Percentiles rank a stretch among this genome's conserved stretches.
Conservation (phyloP, 2,113 vertebrate genomes). For the Myodes glareolus region DNA sequence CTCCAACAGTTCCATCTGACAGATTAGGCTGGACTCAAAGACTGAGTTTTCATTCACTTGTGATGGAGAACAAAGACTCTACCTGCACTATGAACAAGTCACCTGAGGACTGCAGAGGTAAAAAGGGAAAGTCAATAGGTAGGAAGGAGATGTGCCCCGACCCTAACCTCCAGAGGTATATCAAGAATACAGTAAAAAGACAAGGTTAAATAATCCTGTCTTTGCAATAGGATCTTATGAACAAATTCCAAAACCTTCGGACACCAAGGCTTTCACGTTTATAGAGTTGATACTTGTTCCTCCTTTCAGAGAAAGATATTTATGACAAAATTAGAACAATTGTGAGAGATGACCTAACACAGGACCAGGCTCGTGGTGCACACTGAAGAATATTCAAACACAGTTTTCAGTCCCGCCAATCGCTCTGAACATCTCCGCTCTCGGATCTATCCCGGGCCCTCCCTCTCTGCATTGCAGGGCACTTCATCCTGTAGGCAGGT, state of each 20-base stretch:
- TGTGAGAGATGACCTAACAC: not conserved
- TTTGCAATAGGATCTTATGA: not conserved
- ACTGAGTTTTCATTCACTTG: not conserved
- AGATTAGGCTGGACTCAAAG: not conserved
- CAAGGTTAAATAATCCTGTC: not conserved
- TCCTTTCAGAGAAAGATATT: not conserved
- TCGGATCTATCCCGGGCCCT: not conserved
- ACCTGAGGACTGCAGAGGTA: not conserved
- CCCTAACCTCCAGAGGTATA: not conserved
- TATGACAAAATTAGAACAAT: not conserved
- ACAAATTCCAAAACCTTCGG: not conserved
- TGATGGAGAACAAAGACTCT: not conserved
- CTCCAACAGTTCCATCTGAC: constrained; percentile 36
- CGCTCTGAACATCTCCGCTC: not conserved
- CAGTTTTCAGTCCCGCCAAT: not conserved
- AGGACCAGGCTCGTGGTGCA: not conserved
- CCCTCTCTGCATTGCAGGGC: not conserved
- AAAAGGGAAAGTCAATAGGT: not conserved
- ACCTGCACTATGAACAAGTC: not conserved
- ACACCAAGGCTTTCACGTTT: not conserved
- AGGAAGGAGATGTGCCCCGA: not conserved
- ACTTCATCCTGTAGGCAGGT: not conserved
- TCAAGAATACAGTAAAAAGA: not conserved
- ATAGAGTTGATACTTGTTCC: not conserved
- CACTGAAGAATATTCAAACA: not conserved